Evolutionary conservation across 2,888 invertebrate genomes (phyloP).

Genomic region (Oscheius sp.): DNA sequence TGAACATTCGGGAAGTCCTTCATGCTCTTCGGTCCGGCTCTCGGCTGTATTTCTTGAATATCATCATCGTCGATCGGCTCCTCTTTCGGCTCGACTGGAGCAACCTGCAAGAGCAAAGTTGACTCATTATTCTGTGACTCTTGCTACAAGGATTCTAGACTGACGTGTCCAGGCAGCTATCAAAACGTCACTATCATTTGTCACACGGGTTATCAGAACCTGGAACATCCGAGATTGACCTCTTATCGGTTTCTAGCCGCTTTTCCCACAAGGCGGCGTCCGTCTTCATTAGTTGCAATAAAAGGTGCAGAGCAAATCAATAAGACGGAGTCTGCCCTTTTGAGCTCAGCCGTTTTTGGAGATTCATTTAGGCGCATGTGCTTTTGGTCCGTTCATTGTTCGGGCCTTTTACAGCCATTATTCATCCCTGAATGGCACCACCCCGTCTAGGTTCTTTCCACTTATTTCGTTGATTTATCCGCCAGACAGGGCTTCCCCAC

Average conservation of each 20-base stretch:
- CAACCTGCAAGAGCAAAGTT: conserved; percentile 13
- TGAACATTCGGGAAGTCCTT: conserved; percentile 37
- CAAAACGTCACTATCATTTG: too few species aligned
- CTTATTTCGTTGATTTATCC: neutral
- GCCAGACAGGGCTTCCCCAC: neutral
- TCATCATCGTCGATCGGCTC: conserved; percentile 23
- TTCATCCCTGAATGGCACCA: conserved; percentile 7
- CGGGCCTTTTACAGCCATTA: neutral
- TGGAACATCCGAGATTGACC: too few species aligned
- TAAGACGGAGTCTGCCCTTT: conserved; percentile 1
- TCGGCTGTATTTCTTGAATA: conserved; percentile 22
- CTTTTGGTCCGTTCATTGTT: neutral
- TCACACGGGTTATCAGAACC: too few species aligned
- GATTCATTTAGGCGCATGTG: too few species aligned
- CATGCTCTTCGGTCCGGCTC: neutral
- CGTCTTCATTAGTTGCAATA: conserved; percentile 25
- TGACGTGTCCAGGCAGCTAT: too few species aligned
- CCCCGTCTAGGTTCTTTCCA: neutral
- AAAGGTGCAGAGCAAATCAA: conserved; percentile 19
- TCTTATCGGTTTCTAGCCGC: too few species aligned
- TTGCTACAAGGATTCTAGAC: too few species aligned
- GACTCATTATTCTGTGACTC: too few species aligned
- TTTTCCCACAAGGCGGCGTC: neutral
- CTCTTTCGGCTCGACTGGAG: conserved; percentile 32
- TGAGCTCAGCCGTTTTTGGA: too few species aligned